Evolutionary conservation across 2,797 vertebrate species (phyloP).

Genomic region (Arrhamphus sclerolepis): DNA sequence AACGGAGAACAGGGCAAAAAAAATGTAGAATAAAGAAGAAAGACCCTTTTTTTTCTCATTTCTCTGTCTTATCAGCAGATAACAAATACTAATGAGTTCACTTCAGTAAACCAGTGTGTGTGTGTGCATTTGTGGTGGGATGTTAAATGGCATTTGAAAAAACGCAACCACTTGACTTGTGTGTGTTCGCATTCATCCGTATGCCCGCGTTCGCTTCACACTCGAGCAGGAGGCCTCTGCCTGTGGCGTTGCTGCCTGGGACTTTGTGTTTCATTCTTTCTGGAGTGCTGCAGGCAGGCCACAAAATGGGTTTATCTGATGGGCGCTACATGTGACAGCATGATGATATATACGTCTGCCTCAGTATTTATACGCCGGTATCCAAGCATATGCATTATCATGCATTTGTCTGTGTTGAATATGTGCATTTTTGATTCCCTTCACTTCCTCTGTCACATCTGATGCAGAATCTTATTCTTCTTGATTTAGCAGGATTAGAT

Average conservation of each 20-base stretch:
- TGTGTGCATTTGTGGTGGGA: constrained; percentile 1
- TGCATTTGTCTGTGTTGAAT: not conserved
- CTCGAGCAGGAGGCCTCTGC: constrained; percentile 42
- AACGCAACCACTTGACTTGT: constrained; percentile 43
- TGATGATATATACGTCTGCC: constrained; percentile 40
- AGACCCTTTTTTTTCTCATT: too few species aligned
- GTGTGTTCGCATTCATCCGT: constrained; percentile 37
- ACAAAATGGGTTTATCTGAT: constrained; percentile 54
- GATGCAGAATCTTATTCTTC: constrained; percentile 56
- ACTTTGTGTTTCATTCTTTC: constrained; percentile 41
- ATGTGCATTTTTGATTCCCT: constrained; percentile 32
- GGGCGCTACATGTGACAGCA: constrained; percentile 40
- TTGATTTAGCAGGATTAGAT: constrained; percentile 69
- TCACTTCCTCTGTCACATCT: constrained; percentile 45
- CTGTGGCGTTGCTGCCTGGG: constrained; percentile 30
- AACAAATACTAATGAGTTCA: too few species aligned
- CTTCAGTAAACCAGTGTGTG: too few species aligned
- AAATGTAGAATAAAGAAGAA: too few species aligned
- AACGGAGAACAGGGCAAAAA: too few species aligned
- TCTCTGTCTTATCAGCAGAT: too few species aligned
- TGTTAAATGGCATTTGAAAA: constrained; percentile 23
- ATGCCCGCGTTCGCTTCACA: constrained; percentile 25
- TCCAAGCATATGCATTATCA: constrained; percentile 27
- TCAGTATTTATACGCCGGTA: constrained; percentile 32
- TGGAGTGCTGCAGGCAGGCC: constrained; percentile 44